Percentiles rank a stretch among this genome's conserved stretches.
These are phyloP conservation scores for Cheiracanthium punctorium DNA, from an alignment of 2,888 invertebrate species.

Conservation along the genomic window DNA sequence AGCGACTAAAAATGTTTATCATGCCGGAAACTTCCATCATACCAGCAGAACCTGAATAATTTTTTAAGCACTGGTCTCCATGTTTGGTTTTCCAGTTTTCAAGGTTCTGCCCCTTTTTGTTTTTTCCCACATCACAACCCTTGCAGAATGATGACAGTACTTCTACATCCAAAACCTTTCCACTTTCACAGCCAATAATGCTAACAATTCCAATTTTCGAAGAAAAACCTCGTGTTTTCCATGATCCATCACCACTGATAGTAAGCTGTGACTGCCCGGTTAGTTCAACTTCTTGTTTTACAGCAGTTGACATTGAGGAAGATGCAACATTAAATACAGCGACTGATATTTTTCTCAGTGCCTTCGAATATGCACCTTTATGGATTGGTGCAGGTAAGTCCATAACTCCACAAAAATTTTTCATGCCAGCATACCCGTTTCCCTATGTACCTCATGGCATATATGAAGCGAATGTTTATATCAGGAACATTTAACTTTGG, in stretches of 20 bases:
- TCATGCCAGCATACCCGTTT: not conserved
- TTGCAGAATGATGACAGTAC: not conserved
- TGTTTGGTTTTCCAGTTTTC: too few species aligned
- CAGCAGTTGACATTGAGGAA: not conserved
- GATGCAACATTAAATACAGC: not conserved
- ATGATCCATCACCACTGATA: not conserved
- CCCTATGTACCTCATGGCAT: not conserved
- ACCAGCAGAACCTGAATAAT: not conserved
- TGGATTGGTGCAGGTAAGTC: not conserved
- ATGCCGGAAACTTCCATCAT: constrained; percentile 24
- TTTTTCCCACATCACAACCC: not conserved
- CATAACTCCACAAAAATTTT: not conserved
- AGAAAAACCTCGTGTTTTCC: not conserved
- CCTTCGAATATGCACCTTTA: not conserved
- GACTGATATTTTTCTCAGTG: not conserved
- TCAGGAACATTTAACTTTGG: not conserved
- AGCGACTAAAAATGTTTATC: not conserved
- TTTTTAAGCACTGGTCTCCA: not conserved
- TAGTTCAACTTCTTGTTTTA: not conserved
- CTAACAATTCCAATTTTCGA: not conserved
- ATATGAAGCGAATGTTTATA: not conserved
- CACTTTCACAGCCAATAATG: not conserved
- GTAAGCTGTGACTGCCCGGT: not conserved
- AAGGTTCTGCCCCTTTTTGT: too few species aligned
- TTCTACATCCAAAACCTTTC: not conserved